Percentiles rank a stretch among this genome's conserved stretches.
phyloP scores from a whole-genome alignment of 2,113 vertebrate genomes.

The Cyprinodon tularosa region DNA sequence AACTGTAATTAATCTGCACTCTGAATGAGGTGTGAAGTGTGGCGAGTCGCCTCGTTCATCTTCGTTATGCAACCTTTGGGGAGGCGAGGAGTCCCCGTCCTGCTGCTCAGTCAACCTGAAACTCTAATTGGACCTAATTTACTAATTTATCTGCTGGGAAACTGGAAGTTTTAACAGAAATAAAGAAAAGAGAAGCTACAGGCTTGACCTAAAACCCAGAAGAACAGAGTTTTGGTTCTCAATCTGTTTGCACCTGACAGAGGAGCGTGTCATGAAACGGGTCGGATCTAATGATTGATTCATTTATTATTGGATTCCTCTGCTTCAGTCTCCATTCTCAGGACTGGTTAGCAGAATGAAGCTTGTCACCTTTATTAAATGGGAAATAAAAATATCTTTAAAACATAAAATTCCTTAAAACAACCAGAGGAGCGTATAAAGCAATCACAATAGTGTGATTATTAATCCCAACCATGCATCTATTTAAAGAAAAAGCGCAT shows the following conservation, averaged over 20 bases:
- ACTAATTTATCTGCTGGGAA: not conserved
- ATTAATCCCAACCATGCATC: too few relatives aligned
- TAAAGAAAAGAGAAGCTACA: not conserved
- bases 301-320: not conserved
- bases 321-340: not conserved
- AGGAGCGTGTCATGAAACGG: not conserved
- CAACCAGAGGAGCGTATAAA: too few relatives aligned
- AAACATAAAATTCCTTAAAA: not conserved
- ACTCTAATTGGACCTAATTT: not conserved
- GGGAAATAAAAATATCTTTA: not conserved
- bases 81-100: not conserved
- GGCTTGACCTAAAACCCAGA: not conserved
- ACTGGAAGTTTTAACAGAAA: not conserved
- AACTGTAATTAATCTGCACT: conserved; percentile 37
- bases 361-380: not conserved
- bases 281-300: not conserved
- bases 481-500: too few relatives aligned
- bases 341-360: not conserved
- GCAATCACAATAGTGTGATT: too few relatives aligned
- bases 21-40: conserved; percentile 13
- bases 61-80: conserved; percentile 26
- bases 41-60: conserved; percentile 31
- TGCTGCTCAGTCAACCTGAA: conserved; percentile 7
- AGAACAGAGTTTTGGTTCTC: not conserved
- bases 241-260: not conserved